Base-by-base conservation (phyloP, 2,113 vertebrate species). In the Cathartes aura region DNA sequence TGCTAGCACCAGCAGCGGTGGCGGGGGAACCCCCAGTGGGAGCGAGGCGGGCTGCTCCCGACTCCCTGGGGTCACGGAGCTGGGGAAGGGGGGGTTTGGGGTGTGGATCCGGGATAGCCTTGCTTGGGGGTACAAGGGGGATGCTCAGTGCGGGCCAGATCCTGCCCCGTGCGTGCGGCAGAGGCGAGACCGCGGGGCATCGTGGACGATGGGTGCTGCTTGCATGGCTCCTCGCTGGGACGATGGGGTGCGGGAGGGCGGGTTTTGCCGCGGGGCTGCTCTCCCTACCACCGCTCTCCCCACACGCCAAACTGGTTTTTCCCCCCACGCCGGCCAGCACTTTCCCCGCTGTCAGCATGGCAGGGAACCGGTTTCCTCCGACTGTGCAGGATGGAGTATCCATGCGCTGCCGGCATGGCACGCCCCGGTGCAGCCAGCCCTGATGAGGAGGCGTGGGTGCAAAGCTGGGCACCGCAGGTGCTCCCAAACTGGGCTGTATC, bases 231-330 rank as follows among this genome's bases (percentile, higher is more conserved):
- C 64, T 29, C 0, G 4, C 2, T 1, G 48, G 66, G 59, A 27
- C 0, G n/a, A 18, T n/a, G 72, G 72, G 79, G 38, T 18, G 93
- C 8, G 4, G 85, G 71, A 53, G 58, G 84, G 63, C 7, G 5
- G 81, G 45, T 87, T 74, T 66, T 0, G 16, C 81, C 12, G 1
- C 6, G 0, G 80, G 80, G 55, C 48, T 45, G 75, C 63, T 67
- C 68, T 93, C 80, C 52, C 52, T 24, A 17, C 38, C 8, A 4
- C 38, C 64, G 1, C 38, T 71, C n/a, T 92, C 58, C 56, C 56
- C 93, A 89, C 88, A 76, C 1, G 12, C 93, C 84, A 34, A 85
- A 96, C 96, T 96, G 94, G 96, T 97, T 97, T 96, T 94, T 93
- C 95, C 87, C 90, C 94, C 94, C 2, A 5, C 1, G 18, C 86